Base-by-base conservation (phyloP, 2,113 vertebrate genomes). In the Lipophrys pholis region DNA sequence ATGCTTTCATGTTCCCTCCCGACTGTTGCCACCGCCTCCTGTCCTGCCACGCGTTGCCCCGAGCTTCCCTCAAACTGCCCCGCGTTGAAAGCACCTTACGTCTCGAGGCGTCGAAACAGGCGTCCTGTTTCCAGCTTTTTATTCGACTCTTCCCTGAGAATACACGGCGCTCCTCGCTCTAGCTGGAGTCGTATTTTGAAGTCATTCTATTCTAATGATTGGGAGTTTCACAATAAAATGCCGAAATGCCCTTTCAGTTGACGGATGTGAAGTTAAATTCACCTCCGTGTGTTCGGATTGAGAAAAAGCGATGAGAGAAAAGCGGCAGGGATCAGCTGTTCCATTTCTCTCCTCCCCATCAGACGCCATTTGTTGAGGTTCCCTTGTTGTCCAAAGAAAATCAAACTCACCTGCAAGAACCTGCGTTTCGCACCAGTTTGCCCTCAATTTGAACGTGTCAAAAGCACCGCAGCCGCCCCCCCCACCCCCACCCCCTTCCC, bases 61-160 rank as follows among this genome's bases (percentile, higher is more conserved):
- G 46, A 16, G 5, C 5, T 11, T 12, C 21, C 55, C 73, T 75
- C 59, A 11, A 40, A 69, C 75, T 39, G 45, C 67, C 50, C 71
- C 73, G 63, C 69, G 66, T 76, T 81, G 12, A 83, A 91, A 90
- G 92, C 91, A 92, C 90, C 92, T 93, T 92, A 90, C 72, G 71
- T 91, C 85, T 67, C 40, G 54, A 57, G 9, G 21, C 49, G 21
- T 74, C 50, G 69, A 38, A 16, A 40, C 43, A 50, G 46, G n/a
- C 35, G 45, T n/a, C 3, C 5, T 17, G 15, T 50, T 50, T n/a
- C n/a, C n/a, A n/a, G 11, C 42, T 43, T 43, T 43, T 43, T 11
- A 43, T 11, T 9, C 42, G 12, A 6, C 45, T 46, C 6, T 14
- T 46, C n/a, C 11, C 12, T 42, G 10, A 10, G 41, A 12, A n/a